Percentiles rank a stretch among this genome's conserved stretches.
These are phyloP conservation scores for Cydia strobilella DNA, from an alignment of 1,140 invertebrate genomes.

Conservation along the genomic window DNA sequence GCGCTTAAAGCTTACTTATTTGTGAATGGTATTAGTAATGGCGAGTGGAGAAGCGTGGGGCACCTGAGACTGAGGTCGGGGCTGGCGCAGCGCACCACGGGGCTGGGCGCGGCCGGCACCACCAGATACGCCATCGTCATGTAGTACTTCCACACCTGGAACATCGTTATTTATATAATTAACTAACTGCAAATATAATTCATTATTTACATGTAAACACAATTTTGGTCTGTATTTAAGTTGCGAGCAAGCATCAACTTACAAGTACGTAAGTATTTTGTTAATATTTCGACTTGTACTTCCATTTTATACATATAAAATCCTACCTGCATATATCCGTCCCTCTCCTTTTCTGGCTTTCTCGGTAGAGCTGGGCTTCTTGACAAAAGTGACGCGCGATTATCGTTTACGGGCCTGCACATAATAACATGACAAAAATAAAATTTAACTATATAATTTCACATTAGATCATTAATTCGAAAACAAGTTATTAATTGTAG, in stretches of 20 bases:
- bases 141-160: constrained; percentile 96
- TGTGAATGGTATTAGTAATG: too few relatives aligned
- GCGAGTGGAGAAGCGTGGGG: constrained; percentile 38
- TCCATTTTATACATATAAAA: too few relatives aligned
- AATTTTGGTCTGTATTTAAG: too few relatives aligned
- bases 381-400: constrained; percentile 93
- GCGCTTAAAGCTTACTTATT: too few relatives aligned
- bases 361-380: constrained; percentile 87
- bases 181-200: neutral
- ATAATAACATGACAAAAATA: constrained; percentile 39
- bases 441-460: neutral
- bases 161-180: neutral
- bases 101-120: constrained; percentile 91
- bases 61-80: constrained; percentile 95
- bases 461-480: neutral
- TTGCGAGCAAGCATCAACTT: too few relatives aligned
- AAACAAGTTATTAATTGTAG: neutral
- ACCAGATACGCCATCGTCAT: constrained; percentile 96
- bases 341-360: constrained; percentile 94
- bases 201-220: too few relatives aligned
- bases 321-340: constrained; percentile 88
- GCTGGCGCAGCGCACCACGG: constrained; percentile 93
- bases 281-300: too few relatives aligned
- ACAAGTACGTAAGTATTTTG: too few relatives aligned
- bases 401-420: constrained; percentile 96